Percentiles rank a stretch among this genome's conserved stretches.
These are phyloP conservation scores for Heliothis virescens DNA, from an alignment of 1,140 invertebrate species.

Conservation along the genomic window DNA sequence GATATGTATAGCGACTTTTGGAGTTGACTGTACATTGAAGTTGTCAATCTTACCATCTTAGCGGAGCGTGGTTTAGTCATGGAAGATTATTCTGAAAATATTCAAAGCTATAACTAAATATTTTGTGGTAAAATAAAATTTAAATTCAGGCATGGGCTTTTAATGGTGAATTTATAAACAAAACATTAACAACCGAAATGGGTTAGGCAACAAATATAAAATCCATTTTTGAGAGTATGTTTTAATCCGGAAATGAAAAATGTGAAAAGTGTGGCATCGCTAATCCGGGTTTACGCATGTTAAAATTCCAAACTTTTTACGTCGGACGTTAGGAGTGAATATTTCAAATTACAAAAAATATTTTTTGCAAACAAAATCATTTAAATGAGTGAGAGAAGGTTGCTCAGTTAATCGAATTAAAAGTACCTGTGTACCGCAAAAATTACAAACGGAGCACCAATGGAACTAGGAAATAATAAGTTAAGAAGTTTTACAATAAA, in stretches of 20 bases:
- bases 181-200: not conserved
- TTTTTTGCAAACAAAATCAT: not conserved
- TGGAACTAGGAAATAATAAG: too few species aligned
- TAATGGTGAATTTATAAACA: too few species aligned
- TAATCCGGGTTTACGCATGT: conserved; percentile 34
- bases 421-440: too few species aligned
- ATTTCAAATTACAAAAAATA: conserved; percentile 24
- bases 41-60: conserved; percentile 26
- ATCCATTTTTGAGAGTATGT: not conserved
- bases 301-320: conserved; percentile 26
- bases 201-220: not conserved
- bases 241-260: conserved; percentile 22
- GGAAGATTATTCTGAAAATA: not conserved
- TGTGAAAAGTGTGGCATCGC: conserved; percentile 22
- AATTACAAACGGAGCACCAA: too few species aligned
- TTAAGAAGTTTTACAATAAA: too few species aligned
- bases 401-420: too few species aligned
- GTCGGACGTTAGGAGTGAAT: conserved; percentile 30
- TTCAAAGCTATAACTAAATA: not conserved
- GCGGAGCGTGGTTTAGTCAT: not conserved
- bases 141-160: too few species aligned
- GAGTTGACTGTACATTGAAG: too few species aligned
- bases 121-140: too few species aligned
- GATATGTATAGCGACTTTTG: too few species aligned
- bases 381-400: too few species aligned